These are phyloP conservation scores for Apis dorsata DNA, from an alignment of 1,140 invertebrate species.

Conservation along the genomic window DNA sequence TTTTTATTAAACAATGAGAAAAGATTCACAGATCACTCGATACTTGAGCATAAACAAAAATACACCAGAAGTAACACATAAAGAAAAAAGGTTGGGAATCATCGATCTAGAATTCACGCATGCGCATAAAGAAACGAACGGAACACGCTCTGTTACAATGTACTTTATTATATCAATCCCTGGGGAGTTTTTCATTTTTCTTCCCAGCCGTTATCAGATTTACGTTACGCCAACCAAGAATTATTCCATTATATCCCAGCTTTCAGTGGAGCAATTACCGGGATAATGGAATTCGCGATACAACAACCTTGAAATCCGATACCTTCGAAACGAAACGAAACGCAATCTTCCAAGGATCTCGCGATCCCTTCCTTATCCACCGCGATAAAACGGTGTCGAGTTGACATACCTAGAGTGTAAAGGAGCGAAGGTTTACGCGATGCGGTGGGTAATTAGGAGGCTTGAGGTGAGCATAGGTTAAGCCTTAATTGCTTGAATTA, in stretches of 20 bases:
- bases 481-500: slow-evolving; percentile 55
- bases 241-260: slow-evolving; percentile 1
- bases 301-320: neutral
- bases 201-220: neutral
- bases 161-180: neutral
- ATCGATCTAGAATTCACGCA: neutral
- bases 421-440: neutral
- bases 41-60: too few species aligned
- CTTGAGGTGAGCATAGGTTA: slow-evolving; percentile 29
- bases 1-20: too few species aligned
- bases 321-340: neutral
- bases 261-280: slow-evolving; percentile 37
- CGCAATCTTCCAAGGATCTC: slow-evolving; percentile 17
- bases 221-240: slow-evolving; percentile 19
- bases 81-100: neutral
- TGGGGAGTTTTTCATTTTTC: neutral
- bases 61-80: too few species aligned
- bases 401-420: neutral
- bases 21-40: too few species aligned
- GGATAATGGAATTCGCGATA: slow-evolving; percentile 19
- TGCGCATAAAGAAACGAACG: neutral
- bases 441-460: slow-evolving; percentile 35
- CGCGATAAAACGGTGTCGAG: slow-evolving; percentile 20
- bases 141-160: neutral
- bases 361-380: neutral